phyloP scores from a whole-genome alignment of 2,888 invertebrate genomes.

The Chromoteleia sp. region DNA sequence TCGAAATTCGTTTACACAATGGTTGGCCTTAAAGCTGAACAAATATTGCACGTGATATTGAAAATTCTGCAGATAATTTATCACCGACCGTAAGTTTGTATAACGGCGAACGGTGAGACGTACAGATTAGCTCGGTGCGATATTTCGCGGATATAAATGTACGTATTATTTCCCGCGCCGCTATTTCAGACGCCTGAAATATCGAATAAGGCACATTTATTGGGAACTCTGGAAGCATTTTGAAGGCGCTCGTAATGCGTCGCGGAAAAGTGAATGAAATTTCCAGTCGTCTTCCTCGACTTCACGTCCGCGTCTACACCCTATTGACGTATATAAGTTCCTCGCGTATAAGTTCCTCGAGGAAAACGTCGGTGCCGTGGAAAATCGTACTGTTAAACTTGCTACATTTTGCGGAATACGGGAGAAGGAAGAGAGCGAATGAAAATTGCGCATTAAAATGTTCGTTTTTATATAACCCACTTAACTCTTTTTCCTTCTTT shows the following conservation, averaged over 20 bases:
- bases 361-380: not conserved
- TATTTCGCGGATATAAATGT: constrained; percentile 40
- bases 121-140: constrained; percentile 36
- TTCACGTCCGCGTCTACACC: not conserved
- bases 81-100: constrained; percentile 44
- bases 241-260: constrained; percentile 17
- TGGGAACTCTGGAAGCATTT: constrained; percentile 27
- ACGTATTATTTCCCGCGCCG: constrained; percentile 26
- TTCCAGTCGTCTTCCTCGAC: constrained; percentile 1
- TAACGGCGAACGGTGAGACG: constrained; percentile 34
- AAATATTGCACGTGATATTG: constrained; percentile 54
- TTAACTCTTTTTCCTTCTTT: not conserved
- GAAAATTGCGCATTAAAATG: constrained; percentile 15
- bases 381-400: constrained; percentile 8
- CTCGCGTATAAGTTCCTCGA: too few relatives aligned
- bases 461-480: constrained; percentile 3
- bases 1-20: constrained; percentile 52
- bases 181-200: constrained; percentile 13
- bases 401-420: constrained; percentile 5
- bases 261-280: constrained; percentile 27
- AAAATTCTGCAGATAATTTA: constrained; percentile 45
- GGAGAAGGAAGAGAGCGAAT: not conserved
- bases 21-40: constrained; percentile 35
- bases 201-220: constrained; percentile 33
- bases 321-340: constrained; percentile 11